Percentiles rank a stretch among this genome's conserved stretches.
These are phyloP conservation scores for Anoplophora glabripennis DNA, from an alignment of 1,140 invertebrate species.

Conservation along the genomic window DNA sequence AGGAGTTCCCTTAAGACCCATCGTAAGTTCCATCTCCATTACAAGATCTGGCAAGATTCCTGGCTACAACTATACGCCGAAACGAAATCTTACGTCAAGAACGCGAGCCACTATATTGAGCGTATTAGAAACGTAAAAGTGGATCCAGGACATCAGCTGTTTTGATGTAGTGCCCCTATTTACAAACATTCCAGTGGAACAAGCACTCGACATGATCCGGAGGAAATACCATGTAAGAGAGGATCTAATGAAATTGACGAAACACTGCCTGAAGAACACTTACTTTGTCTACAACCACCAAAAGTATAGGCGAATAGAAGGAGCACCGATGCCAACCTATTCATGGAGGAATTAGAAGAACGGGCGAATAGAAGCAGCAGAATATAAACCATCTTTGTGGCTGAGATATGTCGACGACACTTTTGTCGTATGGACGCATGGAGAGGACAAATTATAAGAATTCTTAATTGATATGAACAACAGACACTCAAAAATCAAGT, in stretches of 20 bases:
- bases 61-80: neutral
- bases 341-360: slow-evolving; percentile 1
- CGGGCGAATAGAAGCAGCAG: neutral
- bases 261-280: neutral
- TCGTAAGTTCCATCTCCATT: neutral
- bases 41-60: slow-evolving; percentile 6
- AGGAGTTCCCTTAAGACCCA: no score
- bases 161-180: neutral
- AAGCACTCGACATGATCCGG: neutral
- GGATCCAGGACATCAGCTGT: neutral
- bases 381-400: no score
- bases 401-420: neutral
- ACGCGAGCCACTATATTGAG: no score
- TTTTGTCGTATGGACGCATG: neutral
- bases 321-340: neutral
- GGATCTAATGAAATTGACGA: neutral
- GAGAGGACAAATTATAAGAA: neutral
- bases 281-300: neutral
- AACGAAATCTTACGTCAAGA: no score
- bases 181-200: neutral
- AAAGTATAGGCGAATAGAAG: neutral
- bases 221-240: neutral
- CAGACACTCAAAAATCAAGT: neutral
- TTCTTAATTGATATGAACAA: neutral
- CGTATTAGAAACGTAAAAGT: no score